phyloP scores from a whole-genome alignment of 2,888 invertebrate species.

The Leptinotarsa haldemani region DNA sequence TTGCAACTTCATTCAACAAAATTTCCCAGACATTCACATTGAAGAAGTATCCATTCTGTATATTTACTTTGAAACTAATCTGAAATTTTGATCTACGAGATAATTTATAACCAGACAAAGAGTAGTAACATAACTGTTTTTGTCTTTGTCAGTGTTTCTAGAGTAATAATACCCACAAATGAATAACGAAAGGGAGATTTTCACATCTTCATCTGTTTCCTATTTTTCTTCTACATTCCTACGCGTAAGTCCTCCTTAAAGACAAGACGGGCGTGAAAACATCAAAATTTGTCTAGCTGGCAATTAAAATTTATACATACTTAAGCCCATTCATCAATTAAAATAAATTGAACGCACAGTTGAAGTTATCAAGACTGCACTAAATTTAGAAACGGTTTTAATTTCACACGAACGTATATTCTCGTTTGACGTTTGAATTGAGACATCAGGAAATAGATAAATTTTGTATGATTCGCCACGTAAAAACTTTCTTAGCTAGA shows the following conservation, averaged over 20 bases:
- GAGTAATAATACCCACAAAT: background rate
- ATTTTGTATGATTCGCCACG: background rate
- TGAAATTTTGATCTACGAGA: no score
- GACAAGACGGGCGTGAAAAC: background rate
- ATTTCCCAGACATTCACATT: no score
- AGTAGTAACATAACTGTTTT: no score
- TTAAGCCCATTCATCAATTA: constrained; percentile 45
- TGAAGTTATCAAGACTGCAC: constrained; percentile 36
- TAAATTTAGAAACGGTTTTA: constrained; percentile 30
- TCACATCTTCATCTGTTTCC: background rate
- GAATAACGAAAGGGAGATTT: background rate
- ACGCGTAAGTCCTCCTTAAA: background rate
- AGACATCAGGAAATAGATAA: background rate
- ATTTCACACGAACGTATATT: background rate
- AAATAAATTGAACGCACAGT: constrained; percentile 41
- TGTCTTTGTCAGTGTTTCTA: background rate
- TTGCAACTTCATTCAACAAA: no score
- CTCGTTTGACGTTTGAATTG: background rate
- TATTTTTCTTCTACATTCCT: background rate
- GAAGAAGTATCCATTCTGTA: no score
- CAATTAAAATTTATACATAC: constrained; percentile 44
- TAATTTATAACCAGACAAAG: no score
- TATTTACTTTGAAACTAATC: no score
- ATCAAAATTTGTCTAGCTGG: constrained; percentile 33
- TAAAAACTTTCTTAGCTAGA: no score